phyloP scores from a whole-genome alignment of 2,797 vertebrate species.

The Odontamblyopus lacepedii region DNA sequence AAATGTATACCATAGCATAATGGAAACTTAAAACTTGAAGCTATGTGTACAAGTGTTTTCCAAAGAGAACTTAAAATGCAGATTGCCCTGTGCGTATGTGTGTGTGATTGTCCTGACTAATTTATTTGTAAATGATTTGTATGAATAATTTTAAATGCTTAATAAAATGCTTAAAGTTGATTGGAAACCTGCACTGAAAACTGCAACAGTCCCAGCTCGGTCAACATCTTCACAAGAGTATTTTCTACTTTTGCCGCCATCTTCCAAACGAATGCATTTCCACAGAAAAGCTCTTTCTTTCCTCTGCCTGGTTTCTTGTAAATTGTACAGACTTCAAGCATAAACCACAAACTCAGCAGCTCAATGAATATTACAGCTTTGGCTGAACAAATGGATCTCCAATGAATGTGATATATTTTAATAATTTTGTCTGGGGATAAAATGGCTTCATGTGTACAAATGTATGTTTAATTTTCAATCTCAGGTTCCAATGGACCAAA shows the following conservation, averaged over 20 bases:
- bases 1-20: conserved; percentile 10
- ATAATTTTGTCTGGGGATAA: conserved; percentile 68
- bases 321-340: conserved; percentile 71
- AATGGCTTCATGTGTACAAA: conserved; percentile 79
- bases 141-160: conserved; percentile 31
- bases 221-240: conserved; percentile 50
- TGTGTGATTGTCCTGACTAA: conserved; percentile 58
- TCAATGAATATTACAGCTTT: conserved; percentile 45
- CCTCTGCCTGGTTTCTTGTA: conserved; percentile 48
- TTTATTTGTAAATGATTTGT: conserved; percentile 58
- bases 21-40: conserved; percentile 21
- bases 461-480: conserved; percentile 91
- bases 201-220: conserved; percentile 56
- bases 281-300: conserved; percentile 24
- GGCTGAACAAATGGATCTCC: conserved; percentile 72
- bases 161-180: conserved; percentile 39
- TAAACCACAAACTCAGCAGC: conserved; percentile 57
- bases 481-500: conserved; percentile 99
- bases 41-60: conserved; percentile 39
- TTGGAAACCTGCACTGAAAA: conserved; percentile 62
- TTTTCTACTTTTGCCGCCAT: conserved; percentile 46
- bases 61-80: conserved; percentile 47
- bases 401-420: conserved; percentile 90
- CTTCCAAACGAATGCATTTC: conserved; percentile 21
- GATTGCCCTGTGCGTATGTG: conserved; percentile 28